Percentiles rank a stretch among this genome's conserved stretches.
Conservation (phyloP, 2,797 vertebrate species). For the Esox lucius region DNA sequence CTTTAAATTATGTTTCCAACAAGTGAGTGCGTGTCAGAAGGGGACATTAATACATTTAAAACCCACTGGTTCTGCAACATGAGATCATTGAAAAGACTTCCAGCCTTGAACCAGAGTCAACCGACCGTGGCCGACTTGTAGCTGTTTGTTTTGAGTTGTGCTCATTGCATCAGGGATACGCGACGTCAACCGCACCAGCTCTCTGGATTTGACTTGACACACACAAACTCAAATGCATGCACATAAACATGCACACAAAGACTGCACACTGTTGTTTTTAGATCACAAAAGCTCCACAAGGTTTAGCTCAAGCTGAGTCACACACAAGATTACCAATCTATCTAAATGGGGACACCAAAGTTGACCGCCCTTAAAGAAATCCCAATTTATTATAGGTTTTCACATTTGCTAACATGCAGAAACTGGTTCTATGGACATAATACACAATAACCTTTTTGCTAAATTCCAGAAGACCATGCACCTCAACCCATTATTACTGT, state of each 20-base stretch:
- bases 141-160: background rate
- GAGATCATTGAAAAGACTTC: background rate
- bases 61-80: background rate
- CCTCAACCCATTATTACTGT: too few species aligned
- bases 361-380: too few species aligned
- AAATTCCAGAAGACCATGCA: too few species aligned
- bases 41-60: background rate
- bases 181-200: too few species aligned
- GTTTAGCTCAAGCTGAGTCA: background rate
- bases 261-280: background rate
- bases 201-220: background rate
- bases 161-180: conserved; percentile 1
- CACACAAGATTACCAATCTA: background rate
- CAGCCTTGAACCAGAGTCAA: background rate
- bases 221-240: background rate
- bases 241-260: background rate
- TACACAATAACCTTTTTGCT: too few species aligned
- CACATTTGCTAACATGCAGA: too few species aligned
- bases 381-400: too few species aligned
- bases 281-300: background rate
- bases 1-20: background rate
- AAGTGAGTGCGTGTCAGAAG: conserved; percentile 13
- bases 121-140: conserved; percentile 2
- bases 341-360: too few species aligned
- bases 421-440: too few species aligned